Percentiles rank a stretch among this genome's conserved stretches.
Evolutionary conservation across 2,888 invertebrate species (phyloP).

Genomic region (Acrobasis consociella): DNA sequence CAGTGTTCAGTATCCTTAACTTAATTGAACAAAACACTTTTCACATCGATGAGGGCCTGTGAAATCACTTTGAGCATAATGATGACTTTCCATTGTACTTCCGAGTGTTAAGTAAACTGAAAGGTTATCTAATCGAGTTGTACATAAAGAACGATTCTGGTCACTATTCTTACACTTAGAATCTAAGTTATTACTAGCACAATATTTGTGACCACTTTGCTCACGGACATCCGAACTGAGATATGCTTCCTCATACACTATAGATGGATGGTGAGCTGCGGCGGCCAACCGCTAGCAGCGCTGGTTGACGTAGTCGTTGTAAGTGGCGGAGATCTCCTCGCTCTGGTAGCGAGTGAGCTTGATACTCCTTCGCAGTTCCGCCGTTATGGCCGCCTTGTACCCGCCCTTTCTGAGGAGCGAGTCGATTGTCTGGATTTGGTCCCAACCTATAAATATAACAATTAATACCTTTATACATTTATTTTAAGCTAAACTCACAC

Average conservation of each 20-base stretch:
- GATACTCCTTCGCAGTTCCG: constrained; percentile 93
- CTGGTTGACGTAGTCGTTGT: constrained; percentile 90
- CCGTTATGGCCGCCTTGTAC: constrained; percentile 94
- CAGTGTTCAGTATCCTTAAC: constrained; percentile 59
- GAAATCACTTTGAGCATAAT: constrained; percentile 68
- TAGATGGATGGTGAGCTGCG: constrained; percentile 35
- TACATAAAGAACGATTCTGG: constrained; percentile 39
- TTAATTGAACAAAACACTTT: constrained; percentile 44
- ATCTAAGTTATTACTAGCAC: constrained; percentile 60
- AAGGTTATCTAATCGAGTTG: constrained; percentile 31
- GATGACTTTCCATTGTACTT: constrained; percentile 48
- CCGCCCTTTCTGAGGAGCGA: constrained; percentile 98
- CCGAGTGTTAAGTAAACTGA: constrained; percentile 32
- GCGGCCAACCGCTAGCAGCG: constrained; percentile 88
- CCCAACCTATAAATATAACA: constrained; percentile 90
- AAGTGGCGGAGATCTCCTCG: constrained; percentile 95
- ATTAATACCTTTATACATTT: background rate
- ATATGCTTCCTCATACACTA: constrained; percentile 37
- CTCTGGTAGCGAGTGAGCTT: constrained; percentile 98
- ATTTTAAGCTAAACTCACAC: no score
- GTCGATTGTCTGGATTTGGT: constrained; percentile 99
- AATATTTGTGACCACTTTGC: constrained; percentile 44
- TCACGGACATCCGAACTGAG: constrained; percentile 26
- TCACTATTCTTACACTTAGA: constrained; percentile 67
- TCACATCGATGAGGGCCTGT: constrained; percentile 33